Conservation (phyloP, 2,797 vertebrate species). For the Dallia pectoralis region DNA sequence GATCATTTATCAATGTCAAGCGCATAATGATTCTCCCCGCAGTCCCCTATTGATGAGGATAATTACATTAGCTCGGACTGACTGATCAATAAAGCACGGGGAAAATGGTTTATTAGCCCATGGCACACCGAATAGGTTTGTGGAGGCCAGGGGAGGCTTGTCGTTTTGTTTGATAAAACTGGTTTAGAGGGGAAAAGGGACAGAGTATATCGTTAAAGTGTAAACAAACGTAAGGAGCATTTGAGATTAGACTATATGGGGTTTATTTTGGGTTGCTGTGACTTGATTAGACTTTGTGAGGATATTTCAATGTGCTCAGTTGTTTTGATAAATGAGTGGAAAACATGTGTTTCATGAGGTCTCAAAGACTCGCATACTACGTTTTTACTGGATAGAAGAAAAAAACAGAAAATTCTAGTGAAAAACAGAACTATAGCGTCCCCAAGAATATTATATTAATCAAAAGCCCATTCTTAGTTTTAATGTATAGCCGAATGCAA, state of each 20-base stretch:
- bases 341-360: background rate
- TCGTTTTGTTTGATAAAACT: constrained; percentile 40
- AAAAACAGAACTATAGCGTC: background rate
- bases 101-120: constrained; percentile 82
- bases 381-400: background rate
- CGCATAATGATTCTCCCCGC: constrained; percentile 99
- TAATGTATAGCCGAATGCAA: background rate
- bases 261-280: background rate
- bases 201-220: constrained; percentile 20
- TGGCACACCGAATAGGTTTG: constrained; percentile 70
- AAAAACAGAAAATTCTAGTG: background rate
- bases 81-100: constrained; percentile 99
- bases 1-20: constrained; percentile 99
- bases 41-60: constrained; percentile 99
- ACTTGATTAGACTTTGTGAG: background rate
- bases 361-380: background rate
- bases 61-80: constrained; percentile 99
- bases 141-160: constrained; percentile 53
- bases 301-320: background rate
- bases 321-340: background rate
- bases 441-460: background rate
- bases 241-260: constrained; percentile 14
- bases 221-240: constrained; percentile 19
- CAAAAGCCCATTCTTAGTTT: background rate
- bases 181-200: constrained; percentile 29